Evolutionary conservation across 2,797 vertebrate genomes (phyloP), one percentile per base, ranked within the genome.

Genomic region (Silurus aristotelis): DNA sequence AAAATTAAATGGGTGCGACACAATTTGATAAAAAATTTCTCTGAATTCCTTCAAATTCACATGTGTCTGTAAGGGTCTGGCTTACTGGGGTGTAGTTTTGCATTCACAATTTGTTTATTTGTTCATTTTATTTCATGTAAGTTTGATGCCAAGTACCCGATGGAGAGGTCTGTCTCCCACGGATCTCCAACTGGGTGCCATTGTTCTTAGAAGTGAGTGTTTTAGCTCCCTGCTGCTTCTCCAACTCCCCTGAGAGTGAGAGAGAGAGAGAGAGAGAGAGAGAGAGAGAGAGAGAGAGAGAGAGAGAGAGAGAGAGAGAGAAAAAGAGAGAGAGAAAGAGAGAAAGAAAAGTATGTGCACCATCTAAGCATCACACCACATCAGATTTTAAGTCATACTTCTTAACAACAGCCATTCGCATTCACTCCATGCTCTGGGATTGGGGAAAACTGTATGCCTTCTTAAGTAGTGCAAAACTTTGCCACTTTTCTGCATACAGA

Each of bases 221-320:
- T 94, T 97, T 98, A 79, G 95, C 91, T 48, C 97, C 97, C 91
- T 98, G 98, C 91, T 99, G 98, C 91, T 97, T 99, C 91, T 99
- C 98, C 90, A 99, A 92, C 89, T 99, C 98, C 98, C 98, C 98
- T 99, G 89, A 83, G 64, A 63, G 14, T 70, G 5, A 82, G 5
- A 75, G 0, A 80, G 1, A 71, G 0, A 83, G 55, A 71, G 6
- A 63, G 20, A 56, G 10, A 82, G 19, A 56, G 5, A 71, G 22
- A 71, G 22, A 80, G 25, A 20, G 14, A 83, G 31, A 68, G 52
- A 77, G 55, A 60, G 2, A 52, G 72, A 64, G 6, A 83, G 55
- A 71, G 9, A 63, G 20, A 56, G 10, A 82, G 19, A 56, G 4
- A 71, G 22, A 71, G 22, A 80, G 25, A 20, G 14, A 83, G 31